A percentile compares a stretch with the other conserved stretches of the same genome.
Conservation (phyloP, 2,113 vertebrate species). For the Sapayoa aenigma region DNA sequence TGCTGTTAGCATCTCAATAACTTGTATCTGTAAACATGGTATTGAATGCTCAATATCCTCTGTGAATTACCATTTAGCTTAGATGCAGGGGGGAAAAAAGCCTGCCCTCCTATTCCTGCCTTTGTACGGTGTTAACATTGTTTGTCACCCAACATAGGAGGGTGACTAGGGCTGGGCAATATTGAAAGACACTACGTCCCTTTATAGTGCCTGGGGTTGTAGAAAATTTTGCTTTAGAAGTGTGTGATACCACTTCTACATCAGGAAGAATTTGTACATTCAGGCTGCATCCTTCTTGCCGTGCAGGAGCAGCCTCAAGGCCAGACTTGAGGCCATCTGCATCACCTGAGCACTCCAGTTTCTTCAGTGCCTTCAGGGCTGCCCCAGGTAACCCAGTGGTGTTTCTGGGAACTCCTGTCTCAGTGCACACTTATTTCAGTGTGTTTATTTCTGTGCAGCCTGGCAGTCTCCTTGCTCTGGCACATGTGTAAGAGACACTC, state of each 20-base stretch:
- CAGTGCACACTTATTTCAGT: rapidly evolving
- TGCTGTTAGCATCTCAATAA: not conserved
- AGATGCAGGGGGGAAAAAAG: not conserved
- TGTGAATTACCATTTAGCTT: not conserved
- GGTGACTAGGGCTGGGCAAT: not conserved
- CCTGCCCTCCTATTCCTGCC: not conserved
- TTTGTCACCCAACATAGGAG: not conserved
- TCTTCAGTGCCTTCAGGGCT: not conserved
- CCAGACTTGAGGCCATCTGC: not conserved
- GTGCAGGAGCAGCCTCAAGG: not conserved
- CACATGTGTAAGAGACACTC: rapidly evolving
- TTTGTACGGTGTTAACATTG: not conserved
- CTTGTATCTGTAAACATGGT: not conserved
- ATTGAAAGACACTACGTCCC: not conserved
- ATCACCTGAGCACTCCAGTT: not conserved
- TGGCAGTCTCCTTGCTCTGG: not conserved
- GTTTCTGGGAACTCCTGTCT: not conserved
- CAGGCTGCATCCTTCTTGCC: not conserved
- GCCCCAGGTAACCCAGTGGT: not conserved
- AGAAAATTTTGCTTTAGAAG: not conserved
- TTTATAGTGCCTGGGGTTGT: not conserved
- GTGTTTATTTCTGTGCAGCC: not conserved
- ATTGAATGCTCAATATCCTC: not conserved
- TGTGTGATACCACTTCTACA: not conserved
- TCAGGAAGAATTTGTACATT: not conserved